Conservation (phyloP, 2,113 vertebrate species). For the Percopsis transmontana region DNA sequence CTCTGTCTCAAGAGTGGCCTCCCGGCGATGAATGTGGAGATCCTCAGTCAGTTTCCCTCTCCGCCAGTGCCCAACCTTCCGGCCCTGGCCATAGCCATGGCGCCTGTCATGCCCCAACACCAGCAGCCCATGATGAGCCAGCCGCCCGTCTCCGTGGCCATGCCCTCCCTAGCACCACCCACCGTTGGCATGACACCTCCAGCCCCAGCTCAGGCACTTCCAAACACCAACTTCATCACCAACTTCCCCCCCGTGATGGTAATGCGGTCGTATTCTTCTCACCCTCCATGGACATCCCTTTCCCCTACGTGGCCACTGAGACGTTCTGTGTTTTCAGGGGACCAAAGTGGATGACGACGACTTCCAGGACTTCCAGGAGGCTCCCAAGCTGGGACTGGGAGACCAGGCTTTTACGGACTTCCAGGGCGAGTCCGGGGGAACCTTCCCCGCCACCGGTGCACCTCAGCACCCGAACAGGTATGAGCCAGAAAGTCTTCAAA, state of each 20-base stretch:
- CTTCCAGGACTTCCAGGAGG: constrained; percentile 98
- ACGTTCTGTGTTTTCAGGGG: constrained; percentile 65
- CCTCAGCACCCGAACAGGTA: constrained; percentile 89
- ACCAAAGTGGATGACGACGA: constrained; percentile 92
- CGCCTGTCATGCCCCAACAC: constrained; percentile 80
- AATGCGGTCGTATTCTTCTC: background rate
- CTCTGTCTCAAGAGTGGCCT: constrained; percentile 85
- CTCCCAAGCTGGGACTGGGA: constrained; percentile 86
- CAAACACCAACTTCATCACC: constrained; percentile 76
- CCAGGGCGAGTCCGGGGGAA: constrained; percentile 81
- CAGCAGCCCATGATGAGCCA: constrained; percentile 82
- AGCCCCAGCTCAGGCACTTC: constrained; percentile 52
- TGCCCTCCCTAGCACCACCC: constrained; percentile 76
- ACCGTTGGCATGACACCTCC: constrained; percentile 54
- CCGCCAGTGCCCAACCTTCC: constrained; percentile 91
- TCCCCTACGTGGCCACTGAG: background rate
- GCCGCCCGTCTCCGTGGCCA: constrained; percentile 77
- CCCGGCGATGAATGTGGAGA: constrained; percentile 88
- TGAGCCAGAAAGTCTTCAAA: background rate
- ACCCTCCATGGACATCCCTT: background rate
- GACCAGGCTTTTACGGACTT: constrained; percentile 91
- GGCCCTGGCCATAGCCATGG: constrained; percentile 83
- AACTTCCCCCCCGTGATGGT: constrained; percentile 78
- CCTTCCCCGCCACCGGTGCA: constrained; percentile 71
- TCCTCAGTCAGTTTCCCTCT: constrained; percentile 89